A percentile compares a stretch with the other conserved stretches of the same genome.
Evolutionary conservation across 2,113 vertebrate genomes (phyloP).

Genomic region (Climacteris rufus): DNA sequence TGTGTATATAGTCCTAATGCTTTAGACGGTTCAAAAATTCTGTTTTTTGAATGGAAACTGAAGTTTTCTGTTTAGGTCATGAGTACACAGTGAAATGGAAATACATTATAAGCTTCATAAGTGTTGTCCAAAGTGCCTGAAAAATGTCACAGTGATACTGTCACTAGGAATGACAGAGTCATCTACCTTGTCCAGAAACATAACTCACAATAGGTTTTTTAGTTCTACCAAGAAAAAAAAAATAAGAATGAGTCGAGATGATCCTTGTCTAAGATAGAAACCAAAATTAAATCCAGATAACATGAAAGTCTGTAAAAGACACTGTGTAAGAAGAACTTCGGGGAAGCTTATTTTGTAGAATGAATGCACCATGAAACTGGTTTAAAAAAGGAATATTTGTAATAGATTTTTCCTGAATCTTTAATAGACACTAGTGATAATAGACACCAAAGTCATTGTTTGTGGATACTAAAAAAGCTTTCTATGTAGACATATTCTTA

Average conservation of each 20-base stretch:
- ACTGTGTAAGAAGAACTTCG: not conserved
- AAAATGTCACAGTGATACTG: not conserved
- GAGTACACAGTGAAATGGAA: not conserved
- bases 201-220: not conserved
- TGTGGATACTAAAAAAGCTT: not conserved
- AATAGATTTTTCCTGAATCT: not conserved
- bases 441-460: not conserved
- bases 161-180: not conserved
- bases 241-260: not conserved
- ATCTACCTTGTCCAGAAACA: not conserved
- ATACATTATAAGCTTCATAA: not conserved
- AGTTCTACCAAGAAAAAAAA: not conserved
- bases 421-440: not conserved
- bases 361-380: fast-evolving
- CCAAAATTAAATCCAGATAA: not conserved
- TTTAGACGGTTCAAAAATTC: not conserved
- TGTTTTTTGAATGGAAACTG: not conserved
- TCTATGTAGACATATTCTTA: not conserved
- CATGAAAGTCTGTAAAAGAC: not conserved
- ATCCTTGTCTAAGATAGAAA: not conserved
- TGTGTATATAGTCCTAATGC: not conserved
- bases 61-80: not conserved
- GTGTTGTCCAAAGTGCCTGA: not conserved
- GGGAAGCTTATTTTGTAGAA: not conserved
- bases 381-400: not conserved